Evolutionary conservation across 2,113 vertebrate genomes (phyloP).

Genomic region (Triplophysa rosa): DNA sequence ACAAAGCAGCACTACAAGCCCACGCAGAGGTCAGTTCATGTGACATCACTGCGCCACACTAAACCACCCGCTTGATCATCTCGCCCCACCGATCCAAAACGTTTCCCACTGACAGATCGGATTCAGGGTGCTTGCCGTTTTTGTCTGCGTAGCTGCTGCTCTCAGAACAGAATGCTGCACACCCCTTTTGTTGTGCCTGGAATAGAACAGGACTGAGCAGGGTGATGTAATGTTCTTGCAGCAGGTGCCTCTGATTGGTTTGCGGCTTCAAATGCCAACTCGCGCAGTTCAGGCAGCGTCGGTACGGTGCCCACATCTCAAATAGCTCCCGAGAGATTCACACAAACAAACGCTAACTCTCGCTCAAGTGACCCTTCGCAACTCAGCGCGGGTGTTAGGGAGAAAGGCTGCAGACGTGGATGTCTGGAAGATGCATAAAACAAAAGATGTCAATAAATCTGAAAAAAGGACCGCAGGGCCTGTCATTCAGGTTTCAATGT

Average conservation of each 20-base stretch:
- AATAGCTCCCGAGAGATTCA: conserved; percentile 7
- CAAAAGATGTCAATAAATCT: background rate
- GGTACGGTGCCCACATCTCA: conserved; percentile 35
- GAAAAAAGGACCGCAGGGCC: background rate
- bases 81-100: background rate
- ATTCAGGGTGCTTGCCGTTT: conserved; percentile 1
- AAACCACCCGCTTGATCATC: background rate
- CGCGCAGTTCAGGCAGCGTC: conserved; percentile 37
- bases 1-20: background rate
- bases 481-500: conserved; percentile 28
- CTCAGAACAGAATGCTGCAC: conserved; percentile 31
- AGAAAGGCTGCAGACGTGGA: background rate
- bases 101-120: background rate
- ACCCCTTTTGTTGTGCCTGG: conserved; percentile 54
- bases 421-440: background rate
- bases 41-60: background rate
- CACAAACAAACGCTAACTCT: background rate
- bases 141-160: conserved; percentile 23
- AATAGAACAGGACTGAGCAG: conserved; percentile 48
- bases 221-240: conserved; percentile 60
- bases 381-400: conserved; percentile 6
- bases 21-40: background rate
- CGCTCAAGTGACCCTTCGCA: background rate
- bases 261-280: conserved; percentile 52
- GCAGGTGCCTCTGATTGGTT: conserved; percentile 55